A percentile compares a stretch with the other conserved stretches of the same genome.
These are phyloP conservation scores for Heliconius melpomene DNA, from an alignment of 1,140 invertebrate genomes.

Conservation along the genomic window DNA sequence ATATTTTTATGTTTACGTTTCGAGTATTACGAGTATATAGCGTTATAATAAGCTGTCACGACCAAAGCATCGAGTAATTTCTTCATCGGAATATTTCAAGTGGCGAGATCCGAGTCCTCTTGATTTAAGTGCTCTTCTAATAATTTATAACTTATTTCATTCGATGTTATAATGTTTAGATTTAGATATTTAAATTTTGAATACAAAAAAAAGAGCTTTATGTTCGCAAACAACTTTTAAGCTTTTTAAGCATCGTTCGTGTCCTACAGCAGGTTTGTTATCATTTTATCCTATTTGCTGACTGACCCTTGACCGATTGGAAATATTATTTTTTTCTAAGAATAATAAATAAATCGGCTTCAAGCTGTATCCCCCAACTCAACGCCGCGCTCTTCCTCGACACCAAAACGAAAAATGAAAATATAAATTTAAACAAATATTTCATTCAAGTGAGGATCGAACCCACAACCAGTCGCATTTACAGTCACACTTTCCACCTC, in stretches of 20 bases:
- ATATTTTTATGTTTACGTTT: neutral
- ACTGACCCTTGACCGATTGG: neutral
- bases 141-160: too few relatives aligned
- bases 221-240: neutral
- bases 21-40: neutral
- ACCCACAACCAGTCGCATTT: too few relatives aligned
- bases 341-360: too few relatives aligned
- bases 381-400: too few relatives aligned
- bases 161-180: too few relatives aligned
- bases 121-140: too few relatives aligned
- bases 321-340: neutral
- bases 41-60: slow-evolving; percentile 11
- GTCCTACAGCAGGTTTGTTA: neutral
- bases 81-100: slow-evolving; percentile 8
- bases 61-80: slow-evolving; percentile 7
- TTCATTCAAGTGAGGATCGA: neutral
- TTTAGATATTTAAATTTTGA: too few relatives aligned
- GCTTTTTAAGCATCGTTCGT: neutral
- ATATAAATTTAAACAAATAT: too few relatives aligned
- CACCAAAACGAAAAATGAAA: too few relatives aligned
- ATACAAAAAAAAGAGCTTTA: neutral
- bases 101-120: neutral
- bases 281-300: neutral
- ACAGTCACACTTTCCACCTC: too few relatives aligned
- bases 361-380: too few relatives aligned